Base-by-base conservation (phyloP, 2,797 vertebrate species). In the Poeciliopsis infans region DNA sequence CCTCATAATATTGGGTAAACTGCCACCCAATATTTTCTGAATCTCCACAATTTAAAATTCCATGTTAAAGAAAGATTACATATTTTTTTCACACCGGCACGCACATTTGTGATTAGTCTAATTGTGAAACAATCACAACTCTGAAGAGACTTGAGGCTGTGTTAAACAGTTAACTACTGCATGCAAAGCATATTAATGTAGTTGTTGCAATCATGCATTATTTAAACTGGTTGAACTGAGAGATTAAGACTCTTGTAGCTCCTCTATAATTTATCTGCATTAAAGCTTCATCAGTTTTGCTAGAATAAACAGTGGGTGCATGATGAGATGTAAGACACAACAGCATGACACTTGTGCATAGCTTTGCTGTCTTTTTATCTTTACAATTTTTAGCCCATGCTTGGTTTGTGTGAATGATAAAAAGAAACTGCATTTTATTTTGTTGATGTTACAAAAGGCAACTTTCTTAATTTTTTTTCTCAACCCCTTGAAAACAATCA, bases 231-330 rank as follows among this genome's bases (percentile, higher is more conserved):
- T 79, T 86, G 73, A 83, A 82, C 83, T 79, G 78, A 84, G 86
- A 93, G 94, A 95, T 96, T 95, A 96, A 92, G 86, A 85, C 72
- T 82, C 83, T 90, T 94, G 91, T 92, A 93, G 86, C 80, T 72
- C 61, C 71, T 95, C 91, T 87, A 95, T 96, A 92, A 95, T 95
- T 95, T 68, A 95, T 95, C 82, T 86, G 79, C 43, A 66, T 92
- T 94, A 90, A 93, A 93, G 72, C 84, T 85, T 66, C 77, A 77
- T 69, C 72, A 78, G 78, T 90, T 91, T 91, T 83, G 70, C 72
- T 76, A 77, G 74, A 75, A 93, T 94, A 93, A 94, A 95, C 86
- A 91, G 72, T 76, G 90, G 92, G 85, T 90, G 91, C 71, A 84
- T 93, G 90, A 94, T 83, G 81, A 81, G 85, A 74, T 87, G 79